Base-by-base conservation (phyloP, 2,113 vertebrate species). In the Cyprinodon tularosa region DNA sequence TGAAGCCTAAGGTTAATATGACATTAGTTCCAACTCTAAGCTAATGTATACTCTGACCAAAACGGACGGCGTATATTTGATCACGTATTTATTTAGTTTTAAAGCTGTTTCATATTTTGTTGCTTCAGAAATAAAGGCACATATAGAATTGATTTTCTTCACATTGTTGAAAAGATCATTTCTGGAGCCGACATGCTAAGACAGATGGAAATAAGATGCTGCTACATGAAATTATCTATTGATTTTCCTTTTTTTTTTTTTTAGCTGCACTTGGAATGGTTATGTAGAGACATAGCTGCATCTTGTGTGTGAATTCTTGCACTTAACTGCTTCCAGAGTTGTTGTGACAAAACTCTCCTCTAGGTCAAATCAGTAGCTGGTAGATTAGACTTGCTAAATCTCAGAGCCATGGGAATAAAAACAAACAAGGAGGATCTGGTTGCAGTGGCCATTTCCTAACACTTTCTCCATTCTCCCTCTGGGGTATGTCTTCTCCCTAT, bases 361-460 rank as follows among this genome's bases (percentile, higher is more conserved):
- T 76, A 72, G 78, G 78, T 88, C 79, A 81, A 80, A 88, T 90
- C 88, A 90, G 86, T 71, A 72, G 83, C 80, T 47, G 36, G 74
- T 81, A 75, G 84, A 88, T 89, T 87, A 81, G 81, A 90, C 86
- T 87, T 88, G 89, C 88, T 91, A 89, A 90, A 89, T 88, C 78
- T 87, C 81, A 86, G 90, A 91, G 84, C 88, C 88, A 89, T 93
- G 93, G 85, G 90, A 92, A 93, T 84, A 76, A 91, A 93, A 90
- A 91, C 84, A 93, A 91, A 92, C 88, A 84, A 75, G 76, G 63
- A 57, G 68, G 84, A 78, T 88, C 84, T 83, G 84, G 86, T 91
- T 92, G 71, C 84, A 81, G 63, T 79, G 64, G 66, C 69, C 17
- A 2, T 78, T 85, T 88, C 76, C 68, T 87, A 78, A 50, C 81